Evolutionary conservation across 2,113 vertebrate genomes (phyloP), one percentile per base, ranked within the genome.

Genomic region (Caranx melampygus): DNA sequence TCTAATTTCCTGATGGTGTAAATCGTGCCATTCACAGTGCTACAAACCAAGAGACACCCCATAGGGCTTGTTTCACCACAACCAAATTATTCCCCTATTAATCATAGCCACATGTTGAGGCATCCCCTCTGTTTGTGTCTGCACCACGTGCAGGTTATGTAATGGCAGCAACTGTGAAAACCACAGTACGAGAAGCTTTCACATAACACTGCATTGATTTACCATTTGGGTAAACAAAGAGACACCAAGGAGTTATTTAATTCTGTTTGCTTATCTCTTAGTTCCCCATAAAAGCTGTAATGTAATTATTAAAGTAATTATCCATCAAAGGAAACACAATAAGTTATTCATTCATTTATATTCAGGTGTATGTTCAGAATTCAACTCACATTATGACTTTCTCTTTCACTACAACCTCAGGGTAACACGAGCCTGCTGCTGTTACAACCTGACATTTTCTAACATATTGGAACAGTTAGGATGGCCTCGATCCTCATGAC

Each of bases 401-500:
- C 13, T 31, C 11, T 59, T 34, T 45, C 20, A 16, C 40, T 37
- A 37, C 10, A 51, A 52, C 33, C 2, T 8, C 21, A 10, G 20
- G 81, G 91, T 92, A 95, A 94, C 77, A 21, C 15, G 66, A 91
- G 54, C 67, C 72, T 15, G 5, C 44, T 73, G 21, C 58, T 79
- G 78, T 83, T 88, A 79, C 83, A 89, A 78, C 68, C 61, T 66
- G 70, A 74, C 89, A 87, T 86, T 74, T 81, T 40, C 71, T 78
- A 83, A 90, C 89, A 92, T 73, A 81, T 70, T 88, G 87, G 78
- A 93, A 88, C 67, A 64, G 70, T 91, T 90, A 91, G 82, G 64
- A 66, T 42, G 62, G 68, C 64, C 78, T 74, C 72, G 63, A 85
- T 79, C 74, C 20, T 14, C 71, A 47, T 68, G 81, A 91, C 89